A percentile compares a stretch with the other conserved stretches of the same genome.
These are phyloP conservation scores for Physocephala rufipes DNA, from an alignment of 2,888 invertebrate species.

Conservation along the genomic window DNA sequence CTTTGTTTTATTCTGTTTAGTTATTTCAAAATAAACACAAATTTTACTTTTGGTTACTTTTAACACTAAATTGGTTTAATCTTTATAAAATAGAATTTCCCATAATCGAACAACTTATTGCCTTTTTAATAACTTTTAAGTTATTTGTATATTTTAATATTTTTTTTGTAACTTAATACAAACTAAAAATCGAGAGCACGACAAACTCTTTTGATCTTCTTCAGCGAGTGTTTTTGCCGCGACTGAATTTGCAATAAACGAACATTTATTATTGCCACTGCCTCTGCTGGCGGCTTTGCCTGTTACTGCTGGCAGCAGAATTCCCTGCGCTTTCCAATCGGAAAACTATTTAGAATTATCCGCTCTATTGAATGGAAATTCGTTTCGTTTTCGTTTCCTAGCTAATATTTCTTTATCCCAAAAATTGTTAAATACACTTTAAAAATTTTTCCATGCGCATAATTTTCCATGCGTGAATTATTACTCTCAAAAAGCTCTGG, in stretches of 20 bases:
- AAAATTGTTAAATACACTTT: background rate
- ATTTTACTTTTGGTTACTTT: background rate
- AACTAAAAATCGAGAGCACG: background rate
- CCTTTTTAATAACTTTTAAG: too few relatives aligned
- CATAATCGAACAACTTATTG: too few relatives aligned
- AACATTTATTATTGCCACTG: background rate
- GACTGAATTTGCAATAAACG: conserved; percentile 31
- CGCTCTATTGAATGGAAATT: background rate
- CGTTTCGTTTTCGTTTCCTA: background rate
- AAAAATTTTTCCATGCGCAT: background rate
- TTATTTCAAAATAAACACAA: background rate
- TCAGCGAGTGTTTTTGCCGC: conserved; percentile 37
- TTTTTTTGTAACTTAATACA: conserved; percentile 1
- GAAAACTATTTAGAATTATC: conserved; percentile 2
- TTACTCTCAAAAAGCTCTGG: background rate
- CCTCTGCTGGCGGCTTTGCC: background rate
- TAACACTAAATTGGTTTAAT: too few relatives aligned
- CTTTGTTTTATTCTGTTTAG: too few relatives aligned
- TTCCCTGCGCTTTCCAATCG: conserved; percentile 7
- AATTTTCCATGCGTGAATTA: too few relatives aligned
- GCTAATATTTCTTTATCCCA: background rate
- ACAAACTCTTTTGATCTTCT: conserved; percentile 26
- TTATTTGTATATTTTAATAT: background rate
- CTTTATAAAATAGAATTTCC: too few relatives aligned
- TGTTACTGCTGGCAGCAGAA: background rate